phyloP scores from a whole-genome alignment of 1,140 invertebrate species.

The Danaus melanippus region DNA sequence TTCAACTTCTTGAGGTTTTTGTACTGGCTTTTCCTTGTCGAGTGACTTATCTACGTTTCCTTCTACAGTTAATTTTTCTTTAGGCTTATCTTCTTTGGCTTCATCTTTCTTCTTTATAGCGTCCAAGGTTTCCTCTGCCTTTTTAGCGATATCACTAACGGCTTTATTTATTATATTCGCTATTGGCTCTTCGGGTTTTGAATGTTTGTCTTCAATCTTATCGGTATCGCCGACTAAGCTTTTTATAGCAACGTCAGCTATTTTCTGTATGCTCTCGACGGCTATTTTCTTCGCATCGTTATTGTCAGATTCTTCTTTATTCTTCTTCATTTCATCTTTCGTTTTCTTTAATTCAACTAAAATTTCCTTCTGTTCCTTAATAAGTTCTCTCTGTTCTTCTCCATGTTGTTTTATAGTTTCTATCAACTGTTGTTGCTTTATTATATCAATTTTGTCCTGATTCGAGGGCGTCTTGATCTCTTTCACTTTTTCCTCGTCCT shows the following conservation, averaged over 20 bases:
- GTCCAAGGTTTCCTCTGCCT: slow-evolving; percentile 50
- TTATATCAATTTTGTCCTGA: slow-evolving; percentile 43
- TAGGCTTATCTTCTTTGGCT: slow-evolving; percentile 18
- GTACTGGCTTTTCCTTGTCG: background rate
- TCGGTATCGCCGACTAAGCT: slow-evolving; percentile 55
- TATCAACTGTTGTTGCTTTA: slow-evolving; percentile 67
- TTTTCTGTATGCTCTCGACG: slow-evolving; percentile 68
- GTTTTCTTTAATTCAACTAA: slow-evolving; percentile 72
- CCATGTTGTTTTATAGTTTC: slow-evolving; percentile 74
- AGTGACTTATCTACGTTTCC: slow-evolving; percentile 7
- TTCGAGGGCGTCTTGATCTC: slow-evolving; percentile 25
- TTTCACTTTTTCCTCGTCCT: slow-evolving; percentile 22
- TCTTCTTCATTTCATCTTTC: slow-evolving; percentile 66
- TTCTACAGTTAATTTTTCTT: slow-evolving; percentile 8
- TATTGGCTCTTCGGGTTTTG: slow-evolving; percentile 31
- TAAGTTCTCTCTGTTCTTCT: slow-evolving; percentile 72
- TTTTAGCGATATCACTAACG: slow-evolving; percentile 50
- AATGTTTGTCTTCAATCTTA: slow-evolving; percentile 26
- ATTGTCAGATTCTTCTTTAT: slow-evolving; percentile 49
- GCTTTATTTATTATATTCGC: slow-evolving; percentile 48
- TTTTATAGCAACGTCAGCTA: slow-evolving; percentile 64
- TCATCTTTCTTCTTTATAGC: slow-evolving; percentile 50
- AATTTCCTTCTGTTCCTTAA: slow-evolving; percentile 74
- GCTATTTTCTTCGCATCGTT: slow-evolving; percentile 64
- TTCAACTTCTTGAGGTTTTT: too few relatives aligned